These are phyloP conservation scores for Struthio camelus DNA, from an alignment of 2,113 vertebrate species.

Conservation along the genomic window DNA sequence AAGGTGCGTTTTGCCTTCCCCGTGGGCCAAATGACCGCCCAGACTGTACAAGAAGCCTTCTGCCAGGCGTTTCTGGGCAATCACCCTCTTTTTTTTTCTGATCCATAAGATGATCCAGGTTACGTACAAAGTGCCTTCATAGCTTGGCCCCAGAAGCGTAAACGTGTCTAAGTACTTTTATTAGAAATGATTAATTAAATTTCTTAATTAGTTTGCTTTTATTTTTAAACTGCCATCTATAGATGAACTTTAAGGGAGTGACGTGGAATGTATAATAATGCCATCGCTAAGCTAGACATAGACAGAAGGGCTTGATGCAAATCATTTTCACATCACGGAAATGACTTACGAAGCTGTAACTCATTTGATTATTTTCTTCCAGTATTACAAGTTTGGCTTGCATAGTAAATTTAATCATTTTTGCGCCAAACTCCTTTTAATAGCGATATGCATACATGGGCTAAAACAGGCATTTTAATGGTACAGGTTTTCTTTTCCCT, in stretches of 20 bases:
- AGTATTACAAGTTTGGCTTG: not conserved
- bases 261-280: not conserved
- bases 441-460: not conserved
- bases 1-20: no score
- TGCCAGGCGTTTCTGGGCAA: no score
- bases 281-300: not conserved
- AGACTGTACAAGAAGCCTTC: no score
- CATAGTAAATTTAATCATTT: not conserved
- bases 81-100: no score
- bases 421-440: not conserved
- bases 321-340: not conserved
- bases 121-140: no score
- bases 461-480: not conserved
- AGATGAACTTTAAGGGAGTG: not conserved
- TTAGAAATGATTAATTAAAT: not conserved
- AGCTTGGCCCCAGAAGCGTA: no score
- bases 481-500: not conserved
- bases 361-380: not conserved
- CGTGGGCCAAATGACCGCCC: no score
- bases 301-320: no score
- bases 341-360: not conserved
- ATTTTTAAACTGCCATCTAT: not conserved
- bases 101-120: no score
- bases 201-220: not conserved
- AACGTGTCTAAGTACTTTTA: not conserved